Evolutionary conservation across 2,797 vertebrate genomes (phyloP), one percentile per base, ranked within the genome.

Genomic region (Anas acuta): DNA sequence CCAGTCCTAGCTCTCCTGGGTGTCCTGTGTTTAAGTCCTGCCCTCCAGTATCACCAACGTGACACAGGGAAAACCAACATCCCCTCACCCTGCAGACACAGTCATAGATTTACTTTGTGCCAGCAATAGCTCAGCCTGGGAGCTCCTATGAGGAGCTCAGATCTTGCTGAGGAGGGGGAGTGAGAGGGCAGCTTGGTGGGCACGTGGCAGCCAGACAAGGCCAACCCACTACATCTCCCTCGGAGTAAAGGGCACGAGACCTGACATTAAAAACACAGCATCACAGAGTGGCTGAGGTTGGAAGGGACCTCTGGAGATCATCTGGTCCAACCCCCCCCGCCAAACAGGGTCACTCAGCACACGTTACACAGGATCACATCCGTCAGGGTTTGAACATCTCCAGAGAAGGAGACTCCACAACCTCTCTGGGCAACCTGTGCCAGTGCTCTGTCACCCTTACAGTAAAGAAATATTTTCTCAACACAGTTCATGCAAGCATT

Each of bases 1-100:
- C 47, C 56, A 62, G 0, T n/a, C 64, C 62, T 30, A 18, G 2
- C 8, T 53, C 60, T 76, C 4, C 0, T 0, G 17, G 41, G 13
- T 26, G 33, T 47, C 23, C n/a, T 79, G 43, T 5, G 6, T 60
- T 58, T 57, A 30, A 64, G 67, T 62, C 23, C 53, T 39, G 35
- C 43, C 47, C 79, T 76, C n/a, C 41, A 76, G 72, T 13, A 60
- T 12, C 11, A 1, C 30, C 35, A 20, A 17, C 26, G 43, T 64
- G 56, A 14, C 25, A 47, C 15, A 22, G n/a, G 35, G 16, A 57
- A 35, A 23, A 43, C 37, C 23, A 22, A 75, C 64, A 8, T 35
- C 43, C 61, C 37, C 23, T 62, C 56, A 35, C 4, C 20, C 25
- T 23, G 33, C 37, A 60, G n/a, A 41, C 43, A 12, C 7, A 43